Evolutionary conservation across 1,140 invertebrate species (phyloP).

Genomic region (Orius insidiosus): DNA sequence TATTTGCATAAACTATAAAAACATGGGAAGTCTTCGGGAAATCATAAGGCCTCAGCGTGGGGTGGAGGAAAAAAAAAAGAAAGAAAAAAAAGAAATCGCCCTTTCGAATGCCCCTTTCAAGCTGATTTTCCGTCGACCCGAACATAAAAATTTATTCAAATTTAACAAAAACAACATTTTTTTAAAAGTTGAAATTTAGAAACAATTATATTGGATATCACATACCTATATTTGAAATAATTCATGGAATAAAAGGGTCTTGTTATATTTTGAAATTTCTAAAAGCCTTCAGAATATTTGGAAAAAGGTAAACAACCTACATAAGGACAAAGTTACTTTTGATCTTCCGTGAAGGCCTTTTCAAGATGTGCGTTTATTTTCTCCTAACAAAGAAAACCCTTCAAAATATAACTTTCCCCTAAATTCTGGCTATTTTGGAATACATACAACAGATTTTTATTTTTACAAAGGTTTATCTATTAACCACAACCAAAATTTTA

Average conservation of each 20-base stretch:
- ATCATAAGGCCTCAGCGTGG: background rate
- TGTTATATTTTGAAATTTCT: background rate
- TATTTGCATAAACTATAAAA: background rate
- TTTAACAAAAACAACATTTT: background rate
- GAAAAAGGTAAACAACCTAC: no score
- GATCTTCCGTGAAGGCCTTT: no score
- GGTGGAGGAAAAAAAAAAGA: no score
- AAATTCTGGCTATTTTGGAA: no score
- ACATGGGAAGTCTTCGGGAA: background rate
- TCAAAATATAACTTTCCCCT: no score
- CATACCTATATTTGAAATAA: background rate
- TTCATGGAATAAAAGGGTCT: background rate
- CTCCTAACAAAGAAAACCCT: background rate
- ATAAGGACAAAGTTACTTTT: no score
- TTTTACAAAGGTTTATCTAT: background rate
- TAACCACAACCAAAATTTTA: constrained; percentile 1
- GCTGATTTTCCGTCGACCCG: background rate
- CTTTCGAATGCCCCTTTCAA: background rate
- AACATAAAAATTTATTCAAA: background rate
- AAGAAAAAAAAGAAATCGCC: no score
- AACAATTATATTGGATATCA: constrained; percentile 1
- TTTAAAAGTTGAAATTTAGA: background rate
- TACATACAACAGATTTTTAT: background rate
- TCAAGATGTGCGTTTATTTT: background rate
- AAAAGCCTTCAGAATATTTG: no score